Evolutionary conservation across 2,888 invertebrate species (phyloP).

Genomic region (Tholera decimalis): DNA sequence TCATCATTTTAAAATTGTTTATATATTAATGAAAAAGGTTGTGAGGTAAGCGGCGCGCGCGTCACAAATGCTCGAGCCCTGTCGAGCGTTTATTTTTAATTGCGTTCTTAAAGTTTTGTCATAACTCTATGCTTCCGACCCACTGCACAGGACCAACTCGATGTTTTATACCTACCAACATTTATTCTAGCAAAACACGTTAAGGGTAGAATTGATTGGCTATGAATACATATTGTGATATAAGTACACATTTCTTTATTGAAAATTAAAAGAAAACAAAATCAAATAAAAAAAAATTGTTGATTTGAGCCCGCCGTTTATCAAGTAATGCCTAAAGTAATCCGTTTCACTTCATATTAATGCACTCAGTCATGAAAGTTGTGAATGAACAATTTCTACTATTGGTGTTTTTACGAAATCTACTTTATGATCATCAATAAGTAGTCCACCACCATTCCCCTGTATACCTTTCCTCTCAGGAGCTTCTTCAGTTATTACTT

Average conservation of each 20-base stretch:
- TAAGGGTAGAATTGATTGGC: background rate
- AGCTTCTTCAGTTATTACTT: too few species aligned
- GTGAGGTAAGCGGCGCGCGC: slow-evolving; percentile 20
- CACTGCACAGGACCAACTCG: slow-evolving; percentile 38
- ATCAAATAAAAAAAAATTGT: too few species aligned
- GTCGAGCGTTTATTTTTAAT: slow-evolving; percentile 77
- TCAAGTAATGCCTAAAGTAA: too few species aligned
- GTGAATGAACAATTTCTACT: background rate
- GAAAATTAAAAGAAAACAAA: slow-evolving; percentile 1
- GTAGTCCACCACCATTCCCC: background rate
- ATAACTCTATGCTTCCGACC: slow-evolving; percentile 63
- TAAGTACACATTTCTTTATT: background rate
- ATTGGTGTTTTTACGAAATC: background rate
- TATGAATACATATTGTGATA: slow-evolving; percentile 3
- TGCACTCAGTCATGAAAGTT: background rate
- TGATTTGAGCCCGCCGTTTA: too few species aligned
- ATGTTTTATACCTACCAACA: slow-evolving; percentile 49
- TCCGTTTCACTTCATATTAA: background rate
- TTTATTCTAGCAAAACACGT: slow-evolving; percentile 14
- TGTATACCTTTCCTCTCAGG: too few species aligned
- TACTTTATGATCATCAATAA: background rate
- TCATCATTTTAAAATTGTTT: slow-evolving; percentile 48
- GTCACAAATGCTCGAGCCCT: slow-evolving; percentile 54
- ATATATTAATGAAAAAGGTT: slow-evolving; percentile 33
- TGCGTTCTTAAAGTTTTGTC: slow-evolving; percentile 77